phyloP scores from a whole-genome alignment of 2,113 vertebrate genomes.

The Heterochromis multidens region DNA sequence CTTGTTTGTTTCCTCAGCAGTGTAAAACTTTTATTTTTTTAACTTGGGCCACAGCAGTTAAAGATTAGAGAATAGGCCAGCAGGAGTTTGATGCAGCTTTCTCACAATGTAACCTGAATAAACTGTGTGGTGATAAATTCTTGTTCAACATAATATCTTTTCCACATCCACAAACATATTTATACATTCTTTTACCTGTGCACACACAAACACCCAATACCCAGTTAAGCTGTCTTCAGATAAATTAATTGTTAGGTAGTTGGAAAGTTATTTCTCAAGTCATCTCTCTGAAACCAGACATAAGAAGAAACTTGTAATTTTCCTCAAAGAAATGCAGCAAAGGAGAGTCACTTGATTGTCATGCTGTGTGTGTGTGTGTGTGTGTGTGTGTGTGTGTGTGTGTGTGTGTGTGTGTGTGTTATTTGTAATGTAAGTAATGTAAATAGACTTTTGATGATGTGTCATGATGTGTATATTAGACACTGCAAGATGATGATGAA shows the following conservation, averaged over 20 bases:
- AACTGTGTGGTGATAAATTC: not conserved
- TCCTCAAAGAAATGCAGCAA: conserved; percentile 35
- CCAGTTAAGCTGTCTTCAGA: conserved; percentile 2
- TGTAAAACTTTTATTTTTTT: not conserved
- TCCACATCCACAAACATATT: not conserved
- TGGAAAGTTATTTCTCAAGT: conserved; percentile 15
- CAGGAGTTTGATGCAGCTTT: not conserved
- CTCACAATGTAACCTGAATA: not conserved
- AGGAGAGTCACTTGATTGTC: conserved; percentile 13
- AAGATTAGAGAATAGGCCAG: not conserved
- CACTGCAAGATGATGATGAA: not conserved
- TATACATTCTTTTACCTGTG: not conserved
- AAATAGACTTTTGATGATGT: not conserved
- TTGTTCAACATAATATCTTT: not conserved
- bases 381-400: not conserved
- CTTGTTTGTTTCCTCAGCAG: not conserved
- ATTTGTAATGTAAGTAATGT: not conserved
- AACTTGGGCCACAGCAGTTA: not conserved
- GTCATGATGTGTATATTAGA: not conserved
- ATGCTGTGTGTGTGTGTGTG: not conserved
- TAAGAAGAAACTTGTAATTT: conserved; percentile 34
- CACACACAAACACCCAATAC: not conserved
- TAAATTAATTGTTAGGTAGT: not conserved
- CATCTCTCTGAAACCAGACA: conserved; percentile 26
- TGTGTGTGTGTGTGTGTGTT: not conserved